Evolutionary conservation across 2,797 vertebrate species (phyloP).

Genomic region (Tachyglossus aculeatus): DNA sequence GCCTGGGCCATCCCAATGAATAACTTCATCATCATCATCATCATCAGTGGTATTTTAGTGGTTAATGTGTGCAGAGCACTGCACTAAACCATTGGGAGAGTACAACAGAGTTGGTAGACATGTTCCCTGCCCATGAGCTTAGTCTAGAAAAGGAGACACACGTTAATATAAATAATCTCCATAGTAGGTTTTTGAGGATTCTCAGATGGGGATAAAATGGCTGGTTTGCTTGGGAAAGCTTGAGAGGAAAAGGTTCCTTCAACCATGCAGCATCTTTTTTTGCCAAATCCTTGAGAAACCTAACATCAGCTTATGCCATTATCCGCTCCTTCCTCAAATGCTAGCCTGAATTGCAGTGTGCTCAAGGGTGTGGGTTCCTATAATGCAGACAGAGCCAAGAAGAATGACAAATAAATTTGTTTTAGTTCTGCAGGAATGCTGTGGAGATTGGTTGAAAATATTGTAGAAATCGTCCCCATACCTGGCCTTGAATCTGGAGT

Average conservation of each 20-base stretch:
- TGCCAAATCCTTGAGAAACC: not conserved
- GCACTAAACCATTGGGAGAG: no score
- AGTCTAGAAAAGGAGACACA: no score
- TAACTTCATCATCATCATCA: accelerated
- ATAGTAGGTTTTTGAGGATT: not conserved
- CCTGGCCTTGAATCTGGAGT: conserved; percentile 11
- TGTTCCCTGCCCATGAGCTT: no score
- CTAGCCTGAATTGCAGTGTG: conserved; percentile 3
- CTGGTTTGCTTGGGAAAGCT: not conserved
- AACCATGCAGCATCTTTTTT: not conserved
- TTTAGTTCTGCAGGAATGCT: not conserved
- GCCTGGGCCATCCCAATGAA: no score
- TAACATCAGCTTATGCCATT: not conserved
- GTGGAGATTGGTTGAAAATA: not conserved
- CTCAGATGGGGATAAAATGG: not conserved
- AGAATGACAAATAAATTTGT: not conserved
- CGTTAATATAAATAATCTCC: no score
- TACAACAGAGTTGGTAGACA: no score
- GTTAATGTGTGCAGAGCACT: no score
- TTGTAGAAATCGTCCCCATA: not conserved
- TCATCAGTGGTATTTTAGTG: no score
- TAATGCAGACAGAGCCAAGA: not conserved
- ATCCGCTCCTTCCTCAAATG: not conserved
- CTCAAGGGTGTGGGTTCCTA: not conserved
- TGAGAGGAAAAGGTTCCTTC: not conserved